Evolutionary conservation across 2,113 vertebrate species (phyloP), one percentile per base, ranked within the genome.

Genomic region (Electrona antarctica): DNA sequence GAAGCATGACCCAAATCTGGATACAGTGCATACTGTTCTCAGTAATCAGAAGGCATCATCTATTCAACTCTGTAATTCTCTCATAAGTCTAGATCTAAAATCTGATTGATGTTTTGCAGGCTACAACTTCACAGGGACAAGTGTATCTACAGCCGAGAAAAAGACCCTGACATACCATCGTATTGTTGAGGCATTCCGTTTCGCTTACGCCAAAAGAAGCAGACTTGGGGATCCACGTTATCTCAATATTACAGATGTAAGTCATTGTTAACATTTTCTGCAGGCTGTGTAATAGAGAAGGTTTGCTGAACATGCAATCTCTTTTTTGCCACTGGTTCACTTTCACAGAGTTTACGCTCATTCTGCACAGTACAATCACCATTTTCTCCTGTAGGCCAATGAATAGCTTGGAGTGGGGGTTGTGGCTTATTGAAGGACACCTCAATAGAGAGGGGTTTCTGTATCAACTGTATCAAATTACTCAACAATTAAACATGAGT

Each of bases 161-260:
- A 96, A 94, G 85, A 94, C 92, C 2, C 87, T 98, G 71, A 99
- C 96, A 0, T 98, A 98, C 78, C 97, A 99, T 79, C 95, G 97
- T 57, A 97, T 98, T 0, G 78, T 96, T 10, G 98, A 99, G 79
- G 96, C 98, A 7, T 99, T 99, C 80, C 96, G 97, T 8, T 99
- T 99, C 10, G 97, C 96, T 61, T 99, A 95, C 0, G 97, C 96
- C 78, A 98, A 98, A 91, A 95, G 97, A 80, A 98, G 96, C 80
- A 84, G 92, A 70, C 90, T 99, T 14, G 97, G 95, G 60, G 97
- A 99, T 84, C 97, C 97, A 0, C 93, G 90, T 7, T 99, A 96
- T 87, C 90, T 95, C 68, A 82, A 96, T 69, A 85, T 97, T 50
- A 94, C 93, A 2, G 93, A 95, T 88, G 98, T 99, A 91, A 93